phyloP scores from a whole-genome alignment of 1,140 invertebrate genomes.

The Caenorhabditis brenneri region DNA sequence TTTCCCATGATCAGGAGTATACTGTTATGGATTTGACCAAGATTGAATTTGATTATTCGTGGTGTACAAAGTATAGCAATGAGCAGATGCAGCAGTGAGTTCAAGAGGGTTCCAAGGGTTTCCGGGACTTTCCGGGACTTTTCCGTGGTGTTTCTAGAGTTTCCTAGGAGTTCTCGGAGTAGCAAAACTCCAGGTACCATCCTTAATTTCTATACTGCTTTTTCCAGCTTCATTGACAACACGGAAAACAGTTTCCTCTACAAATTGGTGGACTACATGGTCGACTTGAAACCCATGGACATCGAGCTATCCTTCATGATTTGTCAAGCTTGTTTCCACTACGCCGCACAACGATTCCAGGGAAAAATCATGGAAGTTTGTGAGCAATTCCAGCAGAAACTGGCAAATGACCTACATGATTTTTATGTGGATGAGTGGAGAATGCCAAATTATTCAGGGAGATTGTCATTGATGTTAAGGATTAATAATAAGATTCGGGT shows the following conservation, averaged over 20 bases:
- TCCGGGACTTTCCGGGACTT: neutral
- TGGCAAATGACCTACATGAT: neutral
- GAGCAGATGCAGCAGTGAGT: constrained; percentile 22
- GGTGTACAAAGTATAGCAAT: constrained; percentile 12
- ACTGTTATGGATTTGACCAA: constrained; percentile 12
- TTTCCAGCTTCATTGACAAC: constrained; percentile 13
- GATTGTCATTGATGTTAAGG: neutral
- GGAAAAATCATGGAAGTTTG: neutral
- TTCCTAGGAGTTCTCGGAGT: too few relatives aligned
- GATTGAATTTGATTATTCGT: constrained; percentile 4
- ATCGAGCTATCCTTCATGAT: neutral
- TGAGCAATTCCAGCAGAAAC: neutral
- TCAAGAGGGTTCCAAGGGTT: too few relatives aligned
- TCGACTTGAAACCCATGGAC: neutral
- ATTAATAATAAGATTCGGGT: constrained; percentile 1
- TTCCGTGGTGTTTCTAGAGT: neutral
- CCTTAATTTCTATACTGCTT: neutral
- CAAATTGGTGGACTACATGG: neutral
- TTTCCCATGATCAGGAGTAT: neutral
- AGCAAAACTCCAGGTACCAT: too few relatives aligned
- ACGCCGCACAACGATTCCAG: neutral
- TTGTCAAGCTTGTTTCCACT: neutral
- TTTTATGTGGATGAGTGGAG: constrained; percentile 26
- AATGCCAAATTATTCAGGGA: constrained; percentile 1
- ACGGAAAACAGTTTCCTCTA: neutral